phyloP scores from a whole-genome alignment of 2,888 invertebrate species.

The Eupithecia subumbrata region DNA sequence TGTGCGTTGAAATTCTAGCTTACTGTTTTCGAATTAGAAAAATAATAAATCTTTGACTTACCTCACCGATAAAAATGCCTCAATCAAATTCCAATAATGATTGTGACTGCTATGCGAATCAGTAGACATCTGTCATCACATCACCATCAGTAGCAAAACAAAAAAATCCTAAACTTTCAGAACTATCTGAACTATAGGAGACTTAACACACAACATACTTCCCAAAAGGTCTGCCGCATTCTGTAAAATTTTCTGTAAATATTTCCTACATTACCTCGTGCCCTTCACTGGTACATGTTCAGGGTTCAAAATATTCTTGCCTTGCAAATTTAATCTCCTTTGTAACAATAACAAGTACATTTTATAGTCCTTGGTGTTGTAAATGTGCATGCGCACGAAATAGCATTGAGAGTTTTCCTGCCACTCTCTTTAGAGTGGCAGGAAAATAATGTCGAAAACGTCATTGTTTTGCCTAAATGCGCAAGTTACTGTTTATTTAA shows the following conservation, averaged over 20 bases:
- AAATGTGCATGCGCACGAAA: slow-evolving; percentile 6
- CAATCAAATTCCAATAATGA: neutral
- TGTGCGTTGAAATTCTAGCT: neutral
- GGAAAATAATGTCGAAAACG: too few relatives aligned
- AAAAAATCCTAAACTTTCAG: slow-evolving; percentile 13
- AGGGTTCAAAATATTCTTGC: slow-evolving; percentile 10
- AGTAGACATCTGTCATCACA: neutral
- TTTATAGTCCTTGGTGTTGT: slow-evolving; percentile 15
- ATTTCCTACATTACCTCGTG: slow-evolving; percentile 6
- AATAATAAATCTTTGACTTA: neutral
- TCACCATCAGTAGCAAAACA: neutral
- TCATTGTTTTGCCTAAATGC: neutral
- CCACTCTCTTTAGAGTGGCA: slow-evolving; percentile 9
- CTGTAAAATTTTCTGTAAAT: slow-evolving; percentile 8
- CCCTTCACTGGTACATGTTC: slow-evolving; percentile 13
- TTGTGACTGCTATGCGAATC: neutral
- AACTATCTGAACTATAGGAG: slow-evolving; percentile 12
- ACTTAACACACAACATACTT: slow-evolving; percentile 10
- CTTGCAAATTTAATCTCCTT: neutral
- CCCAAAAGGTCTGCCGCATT: neutral
- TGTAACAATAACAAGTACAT: slow-evolving; percentile 5
- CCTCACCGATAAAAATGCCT: neutral
- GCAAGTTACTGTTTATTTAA: neutral
- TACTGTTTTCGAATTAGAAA: neutral
- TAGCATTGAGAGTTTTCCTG: slow-evolving; percentile 20